These are phyloP conservation scores for Siderastrea siderea DNA, from an alignment of 92 coral and sea anemone species.

Conservation along the genomic window DNA sequence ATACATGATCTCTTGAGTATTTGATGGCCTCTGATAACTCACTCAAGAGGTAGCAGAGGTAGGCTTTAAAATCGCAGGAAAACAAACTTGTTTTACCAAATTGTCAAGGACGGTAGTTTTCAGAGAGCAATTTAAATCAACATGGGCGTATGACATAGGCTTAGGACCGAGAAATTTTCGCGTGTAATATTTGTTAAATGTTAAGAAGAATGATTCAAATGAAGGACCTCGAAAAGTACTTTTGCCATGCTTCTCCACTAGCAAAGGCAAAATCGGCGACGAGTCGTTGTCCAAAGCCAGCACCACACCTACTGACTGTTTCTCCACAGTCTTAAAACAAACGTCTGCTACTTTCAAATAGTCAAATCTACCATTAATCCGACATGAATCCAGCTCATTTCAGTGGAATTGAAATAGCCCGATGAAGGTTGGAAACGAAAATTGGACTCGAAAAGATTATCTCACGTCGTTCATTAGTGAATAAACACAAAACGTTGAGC, in stretches of 20 bases:
- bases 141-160: neutral
- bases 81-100: neutral
- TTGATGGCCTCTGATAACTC: neutral
- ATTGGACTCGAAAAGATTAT: neutral
- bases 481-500: neutral
- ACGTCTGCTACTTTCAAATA: neutral
- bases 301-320: neutral
- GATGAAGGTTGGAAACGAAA: neutral
- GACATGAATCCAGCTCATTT: neutral
- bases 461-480: neutral
- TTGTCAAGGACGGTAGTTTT: neutral
- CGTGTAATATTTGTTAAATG: slow-evolving; percentile 1
- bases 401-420: neutral
- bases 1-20: neutral
- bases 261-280: neutral
- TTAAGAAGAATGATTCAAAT: slow-evolving; percentile 5
- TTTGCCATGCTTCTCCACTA: neutral
- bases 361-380: neutral
- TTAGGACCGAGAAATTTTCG: neutral
- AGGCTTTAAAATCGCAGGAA: slow-evolving; percentile 8
- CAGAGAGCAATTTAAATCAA: neutral
- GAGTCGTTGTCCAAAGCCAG: slow-evolving; percentile 7
- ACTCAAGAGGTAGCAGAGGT: neutral
- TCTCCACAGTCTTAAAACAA: neutral
- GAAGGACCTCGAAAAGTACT: neutral